Evolutionary conservation across 2,113 vertebrate species (phyloP).

Genomic region (Albula glossodonta): DNA sequence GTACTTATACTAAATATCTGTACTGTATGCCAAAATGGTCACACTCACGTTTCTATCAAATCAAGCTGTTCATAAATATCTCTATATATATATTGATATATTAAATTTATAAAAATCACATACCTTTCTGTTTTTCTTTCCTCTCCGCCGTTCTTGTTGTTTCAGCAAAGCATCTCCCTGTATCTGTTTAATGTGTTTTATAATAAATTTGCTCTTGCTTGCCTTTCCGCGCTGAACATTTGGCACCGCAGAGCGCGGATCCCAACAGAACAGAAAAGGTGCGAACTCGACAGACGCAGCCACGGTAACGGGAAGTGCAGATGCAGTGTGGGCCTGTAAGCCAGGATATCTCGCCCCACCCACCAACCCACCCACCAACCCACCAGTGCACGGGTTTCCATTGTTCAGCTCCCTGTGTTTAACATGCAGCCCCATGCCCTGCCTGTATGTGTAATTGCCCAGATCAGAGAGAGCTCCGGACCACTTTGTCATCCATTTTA

Average conservation of each 20-base stretch:
- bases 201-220: no score
- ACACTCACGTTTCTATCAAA: conserved; percentile 81
- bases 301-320: background rate
- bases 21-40: conserved; percentile 82
- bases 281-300: background rate
- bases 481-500: conserved; percentile 8
- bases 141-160: background rate
- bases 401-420: conserved; percentile 48
- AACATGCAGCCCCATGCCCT: conserved; percentile 38
- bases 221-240: background rate
- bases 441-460: conserved; percentile 23
- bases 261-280: background rate
- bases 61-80: conserved; percentile 81
- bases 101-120: conserved; percentile 77
- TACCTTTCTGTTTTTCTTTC: conserved; percentile 29
- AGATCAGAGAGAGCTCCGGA: conserved; percentile 8
- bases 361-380: no score
- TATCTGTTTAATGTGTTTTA: background rate
- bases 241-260: background rate
- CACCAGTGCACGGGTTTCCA: conserved; percentile 18
- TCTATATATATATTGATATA: conserved; percentile 85
- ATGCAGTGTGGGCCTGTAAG: background rate
- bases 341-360: background rate
- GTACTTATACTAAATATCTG: conserved; percentile 76
- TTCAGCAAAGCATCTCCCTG: background rate